Evolutionary conservation across 2,888 invertebrate species (phyloP).

Genomic region (Orthosia incerta): DNA sequence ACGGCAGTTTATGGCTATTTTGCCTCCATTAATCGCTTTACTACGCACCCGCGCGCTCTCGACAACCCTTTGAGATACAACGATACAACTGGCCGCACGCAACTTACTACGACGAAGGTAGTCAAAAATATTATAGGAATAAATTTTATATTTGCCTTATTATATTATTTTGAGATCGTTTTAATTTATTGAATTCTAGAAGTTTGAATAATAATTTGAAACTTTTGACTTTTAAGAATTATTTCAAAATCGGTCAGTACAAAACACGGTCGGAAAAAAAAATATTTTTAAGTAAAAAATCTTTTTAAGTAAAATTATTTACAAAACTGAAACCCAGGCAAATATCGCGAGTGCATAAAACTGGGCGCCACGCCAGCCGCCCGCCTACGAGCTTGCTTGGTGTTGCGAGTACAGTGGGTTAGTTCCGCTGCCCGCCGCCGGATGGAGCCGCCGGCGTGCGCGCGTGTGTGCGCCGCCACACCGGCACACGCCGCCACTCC

Average conservation of each 20-base stretch:
- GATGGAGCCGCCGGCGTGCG: constrained; percentile 80
- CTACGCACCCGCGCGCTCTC: constrained; percentile 87
- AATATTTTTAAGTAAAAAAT: not conserved
- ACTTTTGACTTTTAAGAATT: not conserved
- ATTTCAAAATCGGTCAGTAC: not conserved
- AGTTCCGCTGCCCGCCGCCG: constrained; percentile 86
- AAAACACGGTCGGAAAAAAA: not conserved
- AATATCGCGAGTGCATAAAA: constrained; percentile 48
- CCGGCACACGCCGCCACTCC: constrained; percentile 87
- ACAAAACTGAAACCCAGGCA: constrained; percentile 31
- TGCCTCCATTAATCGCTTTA: constrained; percentile 91
- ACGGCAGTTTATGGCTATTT: constrained; percentile 91
- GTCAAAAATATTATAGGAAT: not conserved
- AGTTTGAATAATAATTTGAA: not conserved
- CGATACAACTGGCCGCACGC: constrained; percentile 46
- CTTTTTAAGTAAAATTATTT: not conserved
- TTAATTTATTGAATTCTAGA: not conserved
- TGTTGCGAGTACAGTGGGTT: constrained; percentile 54
- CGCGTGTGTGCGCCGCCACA: constrained; percentile 86
- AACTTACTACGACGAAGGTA: constrained; percentile 23
- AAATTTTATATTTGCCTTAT: not conserved
- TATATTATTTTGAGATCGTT: not conserved
- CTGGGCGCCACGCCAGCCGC: constrained; percentile 75
- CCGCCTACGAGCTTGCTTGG: constrained; percentile 76
- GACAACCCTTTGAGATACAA: constrained; percentile 80